Percentiles rank a stretch among this genome's conserved stretches.
These are phyloP conservation scores for Myotis planiceps DNA, from an alignment of 2,797 vertebrate genomes.

Conservation along the genomic window DNA sequence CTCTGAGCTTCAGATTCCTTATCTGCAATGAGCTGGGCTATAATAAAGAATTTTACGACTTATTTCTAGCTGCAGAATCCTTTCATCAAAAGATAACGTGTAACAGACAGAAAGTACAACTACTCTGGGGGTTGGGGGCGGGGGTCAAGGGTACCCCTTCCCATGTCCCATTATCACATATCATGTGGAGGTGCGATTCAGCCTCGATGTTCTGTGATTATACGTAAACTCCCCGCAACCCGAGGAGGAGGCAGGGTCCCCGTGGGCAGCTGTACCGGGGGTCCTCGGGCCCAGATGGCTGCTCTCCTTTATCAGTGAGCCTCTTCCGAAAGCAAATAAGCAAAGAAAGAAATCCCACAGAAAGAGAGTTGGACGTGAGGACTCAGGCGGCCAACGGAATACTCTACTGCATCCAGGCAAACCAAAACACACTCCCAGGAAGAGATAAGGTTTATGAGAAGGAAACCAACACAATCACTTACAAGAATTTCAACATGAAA, in stretches of 20 bases:
- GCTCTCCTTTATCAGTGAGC: constrained; percentile 51
- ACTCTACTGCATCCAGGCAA: constrained; percentile 51
- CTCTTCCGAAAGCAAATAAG: constrained; percentile 76
- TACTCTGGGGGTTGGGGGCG: background rate
- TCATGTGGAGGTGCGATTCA: background rate
- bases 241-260: background rate
- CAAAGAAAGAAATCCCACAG: constrained; percentile 76
- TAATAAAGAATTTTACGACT: background rate
- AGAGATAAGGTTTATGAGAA: constrained; percentile 76
- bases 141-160: background rate
- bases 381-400: constrained; percentile 41
- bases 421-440: constrained; percentile 77
- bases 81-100: background rate
- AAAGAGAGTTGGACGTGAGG: constrained; percentile 58
- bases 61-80: background rate
- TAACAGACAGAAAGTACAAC: background rate
- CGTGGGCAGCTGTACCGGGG: background rate
- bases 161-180: too few species aligned
- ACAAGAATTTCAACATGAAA: constrained; percentile 65
- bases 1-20: background rate
- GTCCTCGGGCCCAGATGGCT: background rate
- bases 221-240: background rate
- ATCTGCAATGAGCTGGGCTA: background rate
- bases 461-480: constrained; percentile 77
- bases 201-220: background rate